Percentiles rank a stretch among this genome's conserved stretches.
These are phyloP conservation scores for Hesperia comma DNA, from an alignment of 2,888 invertebrate species.

Conservation along the genomic window DNA sequence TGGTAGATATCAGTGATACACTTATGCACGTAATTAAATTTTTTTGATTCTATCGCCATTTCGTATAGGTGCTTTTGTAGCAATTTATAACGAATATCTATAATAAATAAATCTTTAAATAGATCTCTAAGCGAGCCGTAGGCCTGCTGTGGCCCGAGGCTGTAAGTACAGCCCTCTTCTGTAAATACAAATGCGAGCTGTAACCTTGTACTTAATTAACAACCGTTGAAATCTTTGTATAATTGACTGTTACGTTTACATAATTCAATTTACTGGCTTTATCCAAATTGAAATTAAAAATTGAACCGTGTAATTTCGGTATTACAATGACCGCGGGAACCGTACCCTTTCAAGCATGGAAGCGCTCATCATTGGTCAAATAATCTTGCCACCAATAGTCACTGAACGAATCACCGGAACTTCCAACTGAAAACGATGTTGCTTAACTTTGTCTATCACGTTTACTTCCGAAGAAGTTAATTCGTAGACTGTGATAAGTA, in stretches of 20 bases:
- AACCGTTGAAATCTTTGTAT: background rate
- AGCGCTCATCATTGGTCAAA: background rate
- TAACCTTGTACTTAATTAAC: too few species aligned
- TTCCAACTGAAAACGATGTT: background rate
- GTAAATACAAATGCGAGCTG: too few species aligned
- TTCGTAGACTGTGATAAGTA: background rate
- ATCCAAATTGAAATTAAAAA: background rate
- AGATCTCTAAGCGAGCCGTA: too few species aligned
- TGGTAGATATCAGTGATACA: too few species aligned
- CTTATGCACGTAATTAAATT: too few species aligned
- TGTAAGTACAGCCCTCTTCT: too few species aligned
- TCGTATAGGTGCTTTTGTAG: too few species aligned
- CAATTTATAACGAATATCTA: too few species aligned
- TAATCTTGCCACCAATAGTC: background rate
- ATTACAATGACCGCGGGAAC: background rate
- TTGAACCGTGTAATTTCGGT: background rate
- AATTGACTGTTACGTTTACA: background rate
- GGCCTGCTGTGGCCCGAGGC: too few species aligned
- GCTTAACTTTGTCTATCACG: background rate
- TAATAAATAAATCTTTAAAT: too few species aligned
- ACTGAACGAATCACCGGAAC: too few species aligned
- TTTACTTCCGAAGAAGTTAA: constrained; percentile 4
- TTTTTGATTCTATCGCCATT: too few species aligned
- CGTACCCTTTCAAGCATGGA: constrained; percentile 1
- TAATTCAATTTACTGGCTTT: background rate